Evolutionary conservation across 2,797 vertebrate species (phyloP).

Genomic region (Botia almorhae): DNA sequence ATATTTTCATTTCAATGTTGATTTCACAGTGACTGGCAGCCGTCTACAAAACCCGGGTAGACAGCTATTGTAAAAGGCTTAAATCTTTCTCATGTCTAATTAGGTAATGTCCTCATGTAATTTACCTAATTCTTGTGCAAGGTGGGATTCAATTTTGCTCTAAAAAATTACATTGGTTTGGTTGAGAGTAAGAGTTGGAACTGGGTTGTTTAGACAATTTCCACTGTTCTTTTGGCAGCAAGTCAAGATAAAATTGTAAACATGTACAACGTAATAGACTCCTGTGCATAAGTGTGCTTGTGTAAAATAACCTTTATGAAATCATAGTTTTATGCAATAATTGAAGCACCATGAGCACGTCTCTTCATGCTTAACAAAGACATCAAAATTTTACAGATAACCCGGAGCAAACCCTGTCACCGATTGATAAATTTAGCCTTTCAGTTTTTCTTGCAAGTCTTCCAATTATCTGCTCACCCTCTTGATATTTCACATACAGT

Average conservation of each 20-base stretch:
- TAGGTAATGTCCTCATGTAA: background rate
- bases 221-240: background rate
- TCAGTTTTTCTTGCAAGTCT: background rate
- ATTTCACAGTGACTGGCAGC: background rate
- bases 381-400: background rate
- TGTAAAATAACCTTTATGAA: background rate
- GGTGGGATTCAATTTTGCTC: background rate
- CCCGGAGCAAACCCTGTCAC: background rate
- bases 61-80: constrained; percentile 3
- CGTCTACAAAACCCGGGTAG: background rate
- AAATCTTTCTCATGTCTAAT: constrained; percentile 17
- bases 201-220: background rate
- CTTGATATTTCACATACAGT: background rate
- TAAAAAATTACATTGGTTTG: background rate
- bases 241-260: background rate
- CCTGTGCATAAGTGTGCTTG: background rate
- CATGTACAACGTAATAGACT: background rate
- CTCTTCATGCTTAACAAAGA: background rate
- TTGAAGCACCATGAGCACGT: background rate
- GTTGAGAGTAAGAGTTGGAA: background rate
- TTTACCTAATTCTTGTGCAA: background rate
- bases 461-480: constrained; percentile 17
- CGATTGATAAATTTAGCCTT: constrained; percentile 20
- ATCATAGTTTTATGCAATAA: background rate
- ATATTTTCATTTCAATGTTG: background rate